Conservation (phyloP, 2,113 vertebrate species). For the Hippocampus barbouri region DNA sequence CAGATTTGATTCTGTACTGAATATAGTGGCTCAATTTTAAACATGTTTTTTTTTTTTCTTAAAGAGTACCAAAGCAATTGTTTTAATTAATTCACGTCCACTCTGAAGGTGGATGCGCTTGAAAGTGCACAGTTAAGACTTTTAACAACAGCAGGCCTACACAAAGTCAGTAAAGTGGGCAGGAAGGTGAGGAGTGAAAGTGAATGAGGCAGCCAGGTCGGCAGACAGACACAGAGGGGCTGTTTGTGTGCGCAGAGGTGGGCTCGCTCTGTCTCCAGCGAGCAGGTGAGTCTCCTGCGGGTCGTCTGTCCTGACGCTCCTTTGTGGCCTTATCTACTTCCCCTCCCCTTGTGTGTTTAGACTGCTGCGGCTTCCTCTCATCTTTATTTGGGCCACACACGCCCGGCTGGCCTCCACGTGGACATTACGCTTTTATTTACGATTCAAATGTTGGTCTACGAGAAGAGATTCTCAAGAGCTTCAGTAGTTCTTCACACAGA, state of each 20-base stretch:
- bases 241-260: background rate
- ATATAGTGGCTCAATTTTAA: no score
- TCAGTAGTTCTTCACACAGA: no score
- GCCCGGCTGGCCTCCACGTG: conserved; percentile 13
- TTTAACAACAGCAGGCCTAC: background rate
- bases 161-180: background rate
- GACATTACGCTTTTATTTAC: background rate
- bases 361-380: conserved; percentile 52
- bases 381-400: conserved; percentile 37
- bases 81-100: no score
- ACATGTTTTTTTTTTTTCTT: no score
- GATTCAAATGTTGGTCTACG: background rate
- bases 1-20: background rate
- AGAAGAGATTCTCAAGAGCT: background rate
- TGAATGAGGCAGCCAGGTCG: conserved; percentile 17
- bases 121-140: background rate
- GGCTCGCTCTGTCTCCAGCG: conserved; percentile 31
- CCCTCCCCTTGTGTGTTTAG: conserved; percentile 71
- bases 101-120: no score
- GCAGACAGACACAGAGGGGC: conserved; percentile 4
- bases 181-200: conserved; percentile 15
- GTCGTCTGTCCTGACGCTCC: conserved; percentile 60
- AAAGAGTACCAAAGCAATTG: no score
- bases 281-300: conserved; percentile 67
- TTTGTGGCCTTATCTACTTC: conserved; percentile 75